These are phyloP conservation scores for Andrena bucephala DNA, from an alignment of 2,888 invertebrate species.

Conservation along the genomic window DNA sequence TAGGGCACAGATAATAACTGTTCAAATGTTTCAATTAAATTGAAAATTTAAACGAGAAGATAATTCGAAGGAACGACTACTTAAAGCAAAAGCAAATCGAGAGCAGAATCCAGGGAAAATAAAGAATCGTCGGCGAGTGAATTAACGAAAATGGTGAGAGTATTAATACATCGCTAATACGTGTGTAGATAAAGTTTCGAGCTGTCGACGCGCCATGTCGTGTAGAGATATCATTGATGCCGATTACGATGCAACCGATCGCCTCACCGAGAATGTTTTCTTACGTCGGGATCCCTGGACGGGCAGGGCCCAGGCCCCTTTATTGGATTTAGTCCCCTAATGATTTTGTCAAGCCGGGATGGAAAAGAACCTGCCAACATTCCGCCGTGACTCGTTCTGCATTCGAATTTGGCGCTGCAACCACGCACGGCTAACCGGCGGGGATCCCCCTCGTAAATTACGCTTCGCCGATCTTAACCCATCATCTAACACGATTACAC, in stretches of 20 bases:
- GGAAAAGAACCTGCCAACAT: slow-evolving; percentile 78
- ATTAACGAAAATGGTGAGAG: neutral
- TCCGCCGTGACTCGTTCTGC: slow-evolving; percentile 73
- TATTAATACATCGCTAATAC: neutral
- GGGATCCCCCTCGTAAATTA: slow-evolving; percentile 66
- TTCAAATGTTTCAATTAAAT: too few species aligned
- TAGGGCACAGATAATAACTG: too few species aligned
- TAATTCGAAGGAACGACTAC: too few species aligned
- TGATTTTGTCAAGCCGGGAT: slow-evolving; percentile 78
- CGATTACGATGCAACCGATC: slow-evolving; percentile 80
- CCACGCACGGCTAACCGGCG: slow-evolving; percentile 32
- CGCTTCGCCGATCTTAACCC: slow-evolving; percentile 52
- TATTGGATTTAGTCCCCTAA: slow-evolving; percentile 82
- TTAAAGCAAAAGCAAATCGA: too few species aligned
- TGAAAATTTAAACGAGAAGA: too few species aligned
- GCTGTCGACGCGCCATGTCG: slow-evolving; percentile 17
- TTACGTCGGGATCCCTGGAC: slow-evolving; percentile 69
- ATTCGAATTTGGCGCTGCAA: slow-evolving; percentile 75
- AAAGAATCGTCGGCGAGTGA: too few species aligned
- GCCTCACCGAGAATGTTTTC: slow-evolving; percentile 79
- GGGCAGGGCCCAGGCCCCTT: slow-evolving; percentile 68
- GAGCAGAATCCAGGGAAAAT: too few species aligned
- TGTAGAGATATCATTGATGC: slow-evolving; percentile 73
- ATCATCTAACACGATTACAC: slow-evolving; percentile 52
- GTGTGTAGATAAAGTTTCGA: slow-evolving; percentile 8